phyloP scores from a whole-genome alignment of 2,888 invertebrate species.

The Diploptera punctata region DNA sequence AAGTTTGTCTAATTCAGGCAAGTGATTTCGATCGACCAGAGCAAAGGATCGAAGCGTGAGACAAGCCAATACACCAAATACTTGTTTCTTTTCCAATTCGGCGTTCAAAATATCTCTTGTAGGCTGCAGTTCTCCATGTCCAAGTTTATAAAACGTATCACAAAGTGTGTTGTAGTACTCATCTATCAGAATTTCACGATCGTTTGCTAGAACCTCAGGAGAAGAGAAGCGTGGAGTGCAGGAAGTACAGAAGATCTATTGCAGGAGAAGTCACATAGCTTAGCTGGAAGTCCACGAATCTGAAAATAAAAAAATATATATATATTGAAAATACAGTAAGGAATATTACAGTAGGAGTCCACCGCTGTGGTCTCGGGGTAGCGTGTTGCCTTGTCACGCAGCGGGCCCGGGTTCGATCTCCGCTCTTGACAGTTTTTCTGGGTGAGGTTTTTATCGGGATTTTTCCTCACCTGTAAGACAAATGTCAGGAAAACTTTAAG shows the following conservation, averaged over 20 bases:
- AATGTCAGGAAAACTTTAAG: too few species aligned
- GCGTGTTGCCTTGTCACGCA: too few species aligned
- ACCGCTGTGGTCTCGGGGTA: too few species aligned
- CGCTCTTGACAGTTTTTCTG: too few species aligned
- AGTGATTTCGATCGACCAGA: background rate
- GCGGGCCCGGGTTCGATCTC: too few species aligned
- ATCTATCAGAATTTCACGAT: background rate
- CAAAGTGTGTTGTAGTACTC: background rate
- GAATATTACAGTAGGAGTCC: too few species aligned
- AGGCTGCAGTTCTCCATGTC: background rate
- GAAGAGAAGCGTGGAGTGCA: background rate
- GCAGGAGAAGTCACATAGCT: background rate
- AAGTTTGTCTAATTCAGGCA: background rate
- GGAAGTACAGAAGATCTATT: background rate
- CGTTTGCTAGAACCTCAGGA: background rate
- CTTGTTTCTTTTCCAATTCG: background rate
- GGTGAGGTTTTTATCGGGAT: too few species aligned
- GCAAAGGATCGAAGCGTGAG: background rate
- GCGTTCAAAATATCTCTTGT: background rate
- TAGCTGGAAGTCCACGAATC: too few species aligned
- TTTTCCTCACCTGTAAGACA: too few species aligned
- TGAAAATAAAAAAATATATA: background rate
- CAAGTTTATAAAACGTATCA: background rate
- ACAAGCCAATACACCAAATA: background rate
- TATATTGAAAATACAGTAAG: background rate